These are phyloP conservation scores for Hemibagrus wyckioides DNA, from an alignment of 2,113 vertebrate species.

Conservation along the genomic window DNA sequence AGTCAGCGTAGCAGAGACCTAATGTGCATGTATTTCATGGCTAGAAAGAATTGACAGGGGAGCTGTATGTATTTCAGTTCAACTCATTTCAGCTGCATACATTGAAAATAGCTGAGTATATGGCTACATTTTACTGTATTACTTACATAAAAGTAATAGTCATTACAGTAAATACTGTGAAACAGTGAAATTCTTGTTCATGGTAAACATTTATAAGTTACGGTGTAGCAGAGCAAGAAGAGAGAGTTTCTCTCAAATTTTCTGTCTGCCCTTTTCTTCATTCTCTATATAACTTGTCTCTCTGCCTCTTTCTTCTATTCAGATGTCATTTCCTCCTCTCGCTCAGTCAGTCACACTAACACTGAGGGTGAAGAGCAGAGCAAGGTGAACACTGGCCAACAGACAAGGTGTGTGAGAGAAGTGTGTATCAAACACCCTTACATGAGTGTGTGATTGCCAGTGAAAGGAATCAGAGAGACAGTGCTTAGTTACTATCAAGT, in stretches of 20 bases:
- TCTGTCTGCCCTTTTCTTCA: not conserved
- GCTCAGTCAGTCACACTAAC: not conserved
- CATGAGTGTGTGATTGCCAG: not conserved
- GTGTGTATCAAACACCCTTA: not conserved
- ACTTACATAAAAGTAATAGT: not conserved
- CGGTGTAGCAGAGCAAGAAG: not conserved
- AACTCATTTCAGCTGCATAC: not conserved
- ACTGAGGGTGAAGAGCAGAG: not conserved
- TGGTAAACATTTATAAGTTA: not conserved
- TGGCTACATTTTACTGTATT: not conserved
- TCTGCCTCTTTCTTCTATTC: not conserved
- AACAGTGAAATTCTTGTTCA: not conserved
- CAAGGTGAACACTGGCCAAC: not conserved
- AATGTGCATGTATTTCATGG: not conserved
- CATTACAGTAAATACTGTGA: not conserved
- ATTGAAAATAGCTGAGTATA: not conserved
- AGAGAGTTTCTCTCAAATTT: not conserved
- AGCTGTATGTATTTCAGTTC: not conserved
- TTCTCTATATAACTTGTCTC: not conserved
- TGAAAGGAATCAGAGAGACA: conserved; percentile 12
- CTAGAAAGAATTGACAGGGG: not conserved
- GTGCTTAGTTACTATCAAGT: conserved; percentile 20
- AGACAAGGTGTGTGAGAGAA: not conserved
- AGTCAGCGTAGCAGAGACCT: not conserved
- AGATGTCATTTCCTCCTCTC: not conserved